Base-by-base conservation (phyloP, 2,113 vertebrate species). In the Echinops telfairi region DNA sequence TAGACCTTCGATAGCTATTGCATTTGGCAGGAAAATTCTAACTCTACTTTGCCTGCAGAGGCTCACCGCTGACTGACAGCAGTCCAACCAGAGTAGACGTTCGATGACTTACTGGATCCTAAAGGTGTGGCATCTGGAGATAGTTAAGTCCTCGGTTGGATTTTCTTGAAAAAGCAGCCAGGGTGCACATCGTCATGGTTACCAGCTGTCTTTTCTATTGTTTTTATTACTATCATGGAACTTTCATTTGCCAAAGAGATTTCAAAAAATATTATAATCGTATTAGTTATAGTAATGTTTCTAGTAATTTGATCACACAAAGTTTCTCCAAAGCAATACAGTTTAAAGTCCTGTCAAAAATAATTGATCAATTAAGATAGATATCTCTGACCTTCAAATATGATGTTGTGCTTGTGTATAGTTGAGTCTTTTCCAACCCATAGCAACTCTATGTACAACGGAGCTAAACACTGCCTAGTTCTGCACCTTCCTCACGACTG, bases 301-400 rank as follows among this genome's bases (percentile, higher is more conserved):
- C 84, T 29, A 64, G 9, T 83, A 78, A 70, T 92, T 92, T 83
- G 5, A 79, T 19, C 47, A 93, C 86, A 76, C 16, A 40, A 78
- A 58, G 3, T 53, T 71, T 53, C 78, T 89, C 68, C 6, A 76
- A 93, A 85, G 7, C 85, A 85, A 33, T 36, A n/a, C 83, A 73
- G 27, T 71, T 94, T 47, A 82, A 79, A 88, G 6, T 71, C 14
- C 29, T 23, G 36, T 75, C 20, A 71, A 78, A 83, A 82, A 77
- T 11, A 83, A 3, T 57, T 86, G 60, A 33, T 20, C 57, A 78
- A 38, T 38, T 60, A 57, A n/a, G 17, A 38, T 38, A 60, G 29
- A 80, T 87, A 16, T 58, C 73, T 75, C 83, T 36, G 19, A 90
- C 12, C 66, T 20, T 62, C 16, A 62, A 16, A 62, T 62, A 62